Conservation (phyloP, 2,113 vertebrate genomes). For the Myotis brandtii region DNA sequence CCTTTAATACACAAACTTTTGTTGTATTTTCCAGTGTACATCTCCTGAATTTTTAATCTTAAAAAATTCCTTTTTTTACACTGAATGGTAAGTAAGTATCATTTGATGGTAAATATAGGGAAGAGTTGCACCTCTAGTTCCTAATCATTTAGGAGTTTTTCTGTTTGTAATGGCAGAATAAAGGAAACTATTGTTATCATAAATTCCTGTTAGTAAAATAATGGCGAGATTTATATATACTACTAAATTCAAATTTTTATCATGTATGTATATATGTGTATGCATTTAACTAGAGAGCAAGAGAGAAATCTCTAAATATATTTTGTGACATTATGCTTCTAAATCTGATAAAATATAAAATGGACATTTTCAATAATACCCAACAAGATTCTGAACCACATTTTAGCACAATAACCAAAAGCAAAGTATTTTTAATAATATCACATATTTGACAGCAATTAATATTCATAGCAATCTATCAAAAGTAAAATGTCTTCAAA, state of each 20-base stretch:
- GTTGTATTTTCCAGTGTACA: neutral
- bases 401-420: constrained; percentile 46
- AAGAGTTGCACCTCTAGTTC: neutral
- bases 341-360: constrained; percentile 52
- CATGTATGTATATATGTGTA: neutral
- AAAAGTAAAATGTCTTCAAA: constrained; percentile 47
- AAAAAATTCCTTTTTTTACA: neutral
- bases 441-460: constrained; percentile 7
- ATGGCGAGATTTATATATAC: neutral
- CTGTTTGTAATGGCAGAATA: neutral
- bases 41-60: neutral
- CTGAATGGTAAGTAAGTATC: neutral
- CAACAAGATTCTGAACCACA: neutral
- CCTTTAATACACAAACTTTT: neutral
- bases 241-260: neutral
- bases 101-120: neutral
- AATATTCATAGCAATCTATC: neutral
- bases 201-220: neutral
- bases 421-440: neutral
- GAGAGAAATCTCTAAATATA: neutral
- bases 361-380: neutral
- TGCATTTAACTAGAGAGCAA: neutral
- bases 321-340: constrained; percentile 37
- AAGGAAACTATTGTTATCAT: neutral
- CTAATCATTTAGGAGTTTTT: neutral